Base-by-base conservation (phyloP, 2,113 vertebrate genomes). In the Ammodytes dubius region DNA sequence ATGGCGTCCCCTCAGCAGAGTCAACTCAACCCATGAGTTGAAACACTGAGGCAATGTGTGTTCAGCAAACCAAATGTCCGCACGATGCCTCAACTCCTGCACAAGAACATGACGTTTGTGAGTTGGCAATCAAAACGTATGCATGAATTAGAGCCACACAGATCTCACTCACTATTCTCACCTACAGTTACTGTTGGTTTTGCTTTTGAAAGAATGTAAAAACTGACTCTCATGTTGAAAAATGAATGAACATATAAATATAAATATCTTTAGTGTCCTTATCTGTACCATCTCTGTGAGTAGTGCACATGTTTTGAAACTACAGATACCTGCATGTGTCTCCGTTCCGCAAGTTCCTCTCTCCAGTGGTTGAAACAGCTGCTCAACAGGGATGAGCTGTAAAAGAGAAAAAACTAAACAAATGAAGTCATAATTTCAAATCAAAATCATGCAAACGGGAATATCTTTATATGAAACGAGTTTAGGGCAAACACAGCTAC, bases 21-120 rank as follows among this genome's bases (percentile, higher is more conserved):
- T 94, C 47, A 94, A 94, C 57, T 89, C 85, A 10, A 65, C 85
- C 97, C 97, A 98, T 0, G 78, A 66, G 8, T 17, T 74, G 46
- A 97, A 67, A 85, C 70, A 95, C 15, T 5, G 93, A 39, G 80
- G 79, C 39, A 96, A 70, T 43, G 88, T 40, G 13, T 27, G 87
- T 40, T 77, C 84, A 7, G 70, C 81, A 84, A 93, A 95, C 81
- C 86, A 93, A 39, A 78, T 11, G n/a, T 94, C 90, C 13, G 92
- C 94, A 58, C 57, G 65, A 49, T 8, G 17, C 60, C 92, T 85
- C 82, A 94, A 8, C 13, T 88, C 85, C 95, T 95, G 59, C 11
- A 81, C 1, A 79, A 45, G 71, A 52, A 13, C 4, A 59, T 1
- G 2, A 14, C 3, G 2, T n/a, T 46, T 64, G 37, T 73, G 1